Evolutionary conservation across 2,888 invertebrate species (phyloP).

Genomic region (Notodonta ziczac): DNA sequence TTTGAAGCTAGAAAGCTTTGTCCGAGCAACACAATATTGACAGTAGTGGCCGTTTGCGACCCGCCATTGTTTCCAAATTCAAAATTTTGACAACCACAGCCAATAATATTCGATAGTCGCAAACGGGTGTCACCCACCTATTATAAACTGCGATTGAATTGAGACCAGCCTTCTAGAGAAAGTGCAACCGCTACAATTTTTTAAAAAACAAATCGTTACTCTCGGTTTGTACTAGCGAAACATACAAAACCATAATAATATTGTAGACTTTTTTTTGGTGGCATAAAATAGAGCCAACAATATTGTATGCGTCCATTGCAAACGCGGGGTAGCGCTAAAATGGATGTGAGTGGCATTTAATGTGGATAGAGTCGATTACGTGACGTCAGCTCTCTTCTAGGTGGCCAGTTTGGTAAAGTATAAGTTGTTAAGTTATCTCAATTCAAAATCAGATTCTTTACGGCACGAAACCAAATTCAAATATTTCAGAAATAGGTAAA

Average conservation of each 20-base stretch:
- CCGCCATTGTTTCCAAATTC: conserved; percentile 6
- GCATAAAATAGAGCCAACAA: too few relatives aligned
- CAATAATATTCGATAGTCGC: conserved; percentile 34
- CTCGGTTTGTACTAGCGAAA: too few relatives aligned
- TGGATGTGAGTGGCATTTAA: too few relatives aligned
- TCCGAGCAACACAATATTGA: conserved; percentile 61
- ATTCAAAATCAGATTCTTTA: conserved; percentile 37
- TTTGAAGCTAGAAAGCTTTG: conserved; percentile 68
- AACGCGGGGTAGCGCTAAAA: too few relatives aligned
- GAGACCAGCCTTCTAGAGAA: background rate
- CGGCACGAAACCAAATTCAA: conserved; percentile 27
- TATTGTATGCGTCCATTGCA: too few relatives aligned
- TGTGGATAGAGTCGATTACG: too few relatives aligned
- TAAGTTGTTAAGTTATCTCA: background rate
- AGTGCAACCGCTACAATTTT: too few relatives aligned
- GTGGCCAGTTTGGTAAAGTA: too few relatives aligned
- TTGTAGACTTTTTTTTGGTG: too few relatives aligned
- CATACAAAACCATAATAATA: too few relatives aligned
- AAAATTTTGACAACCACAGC: conserved; percentile 18
- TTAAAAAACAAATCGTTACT: too few relatives aligned
- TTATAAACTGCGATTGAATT: background rate
- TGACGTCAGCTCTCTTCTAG: too few relatives aligned
- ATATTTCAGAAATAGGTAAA: conserved; percentile 18
- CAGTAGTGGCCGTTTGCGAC: conserved; percentile 39
- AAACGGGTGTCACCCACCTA: conserved; percentile 13